Evolutionary conservation across 2,113 vertebrate genomes (phyloP).

Genomic region (Xiphorhynchus elegans): DNA sequence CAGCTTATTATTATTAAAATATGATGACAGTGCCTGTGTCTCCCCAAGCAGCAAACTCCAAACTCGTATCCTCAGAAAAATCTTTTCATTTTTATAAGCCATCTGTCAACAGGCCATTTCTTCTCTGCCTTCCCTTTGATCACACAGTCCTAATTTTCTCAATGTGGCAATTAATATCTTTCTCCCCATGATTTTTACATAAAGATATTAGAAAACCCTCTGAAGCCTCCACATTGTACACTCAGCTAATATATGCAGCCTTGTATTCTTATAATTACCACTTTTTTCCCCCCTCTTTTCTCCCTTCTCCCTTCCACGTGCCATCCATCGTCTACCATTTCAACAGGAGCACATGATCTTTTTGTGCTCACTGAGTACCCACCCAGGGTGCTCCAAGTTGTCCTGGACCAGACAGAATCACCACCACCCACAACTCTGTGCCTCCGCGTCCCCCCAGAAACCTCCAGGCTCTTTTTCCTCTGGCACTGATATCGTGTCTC

Average conservation of each 20-base stretch:
- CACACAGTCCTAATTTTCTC: conserved; percentile 44
- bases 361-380: neutral
- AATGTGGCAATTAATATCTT: conserved; percentile 34
- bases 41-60: conserved; percentile 24
- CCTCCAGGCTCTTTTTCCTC: neutral
- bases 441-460: neutral
- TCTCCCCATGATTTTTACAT: neutral
- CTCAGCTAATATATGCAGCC: conserved; percentile 8
- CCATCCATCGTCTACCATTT: neutral
- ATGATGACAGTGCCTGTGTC: neutral
- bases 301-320: neutral
- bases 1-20: conserved; percentile 42
- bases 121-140: conserved; percentile 35
- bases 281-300: neutral
- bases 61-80: neutral
- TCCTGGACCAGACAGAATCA: neutral
- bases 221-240: neutral
- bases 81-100: conserved; percentile 44
- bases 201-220: conserved; percentile 27
- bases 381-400: neutral
- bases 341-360: neutral
- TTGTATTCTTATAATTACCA: conserved; percentile 7
- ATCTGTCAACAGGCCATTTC: conserved; percentile 51
- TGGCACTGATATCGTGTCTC: neutral
- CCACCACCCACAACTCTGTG: neutral